Base-by-base conservation (phyloP, 1,140 invertebrate species). In the Trichonephila inaurata region DNA sequence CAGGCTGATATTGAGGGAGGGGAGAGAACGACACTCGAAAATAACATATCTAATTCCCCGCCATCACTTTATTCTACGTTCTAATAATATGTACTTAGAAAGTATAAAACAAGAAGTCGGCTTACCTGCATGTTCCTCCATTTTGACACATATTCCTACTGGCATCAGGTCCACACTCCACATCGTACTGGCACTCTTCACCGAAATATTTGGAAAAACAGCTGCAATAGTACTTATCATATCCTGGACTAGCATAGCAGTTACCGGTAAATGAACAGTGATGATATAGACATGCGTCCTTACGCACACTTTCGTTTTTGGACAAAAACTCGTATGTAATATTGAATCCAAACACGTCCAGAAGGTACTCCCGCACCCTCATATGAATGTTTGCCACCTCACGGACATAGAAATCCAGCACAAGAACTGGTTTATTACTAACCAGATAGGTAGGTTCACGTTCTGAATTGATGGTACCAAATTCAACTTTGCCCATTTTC, bases 341-440 rank as follows among this genome's bases (percentile, higher is more conserved):
- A 95, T 99, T 99, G 96, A 99, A 98, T 12, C 98, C 98, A 95
- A 97, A 98, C 5, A 98, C 98, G 94, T 98, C 97, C 40, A 98
- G 96, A 19, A 99, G 96, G 87, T 97, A 97, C 94, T 98, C 97
- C 81, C 98, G 95, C 0, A 98, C 98, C 1, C 98, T 96, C 66
- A 99, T 96, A 95, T 99, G 98, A 64, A 98, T 97, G 8, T 98
- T 98, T 95, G 98, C 97, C 86, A 98, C 96, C 28, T 97, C 96
- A 92, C 97, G 96, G 77, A 98, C 96, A 7, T 96, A 96, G 95
- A 99, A 97, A 77, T 98, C 97, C 58, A 99, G 97, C 33, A 98
- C 97, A 66, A 99, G 95, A 94, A 97, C 98, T 58, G 97, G 97
- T 77, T 97, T 97, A 94, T 96, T 96, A 62, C 97, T 97, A 95